These are phyloP conservation scores for Conus ventricosus DNA, from an alignment of 1,140 invertebrate genomes.

Conservation along the genomic window DNA sequence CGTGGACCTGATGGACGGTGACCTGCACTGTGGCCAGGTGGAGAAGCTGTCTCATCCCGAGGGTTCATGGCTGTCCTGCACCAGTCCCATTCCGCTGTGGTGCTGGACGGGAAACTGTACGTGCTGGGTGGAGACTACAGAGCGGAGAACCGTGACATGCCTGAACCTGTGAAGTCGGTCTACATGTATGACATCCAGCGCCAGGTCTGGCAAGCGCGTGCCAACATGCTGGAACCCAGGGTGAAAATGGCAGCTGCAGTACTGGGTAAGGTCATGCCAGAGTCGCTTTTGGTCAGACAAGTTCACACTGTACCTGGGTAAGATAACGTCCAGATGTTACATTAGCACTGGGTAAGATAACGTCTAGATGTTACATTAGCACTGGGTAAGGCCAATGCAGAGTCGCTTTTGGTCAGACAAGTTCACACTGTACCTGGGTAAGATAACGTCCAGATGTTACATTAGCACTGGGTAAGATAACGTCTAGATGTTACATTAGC, in stretches of 20 bases:
- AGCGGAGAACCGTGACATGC: slow-evolving; percentile 21
- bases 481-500: no score
- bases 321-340: no score
- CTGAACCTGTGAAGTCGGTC: slow-evolving; percentile 28
- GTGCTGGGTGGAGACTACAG: slow-evolving; percentile 48
- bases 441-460: no score
- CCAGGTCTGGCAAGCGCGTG: slow-evolving; percentile 36
- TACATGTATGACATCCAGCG: slow-evolving; percentile 33
- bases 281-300: no score
- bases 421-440: no score
- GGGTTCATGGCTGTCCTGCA: neutral
- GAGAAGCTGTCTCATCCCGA: slow-evolving; percentile 27
- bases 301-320: no score
- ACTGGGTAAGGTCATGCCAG: neutral
- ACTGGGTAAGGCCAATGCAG: neutral
- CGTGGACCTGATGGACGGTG: slow-evolving; percentile 27
- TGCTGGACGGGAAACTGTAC: slow-evolving; percentile 41
- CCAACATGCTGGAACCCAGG: slow-evolving; percentile 48
- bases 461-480: no score
- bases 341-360: no score
- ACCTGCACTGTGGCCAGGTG: slow-evolving; percentile 25
- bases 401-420: no score
- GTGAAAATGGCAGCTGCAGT: slow-evolving; percentile 36
- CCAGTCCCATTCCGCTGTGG: slow-evolving; percentile 36
- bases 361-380: no score